Evolutionary conservation across 2,888 invertebrate genomes (phyloP), one percentile per base, ranked within the genome.

Genomic region (Oasisia sp.): DNA sequence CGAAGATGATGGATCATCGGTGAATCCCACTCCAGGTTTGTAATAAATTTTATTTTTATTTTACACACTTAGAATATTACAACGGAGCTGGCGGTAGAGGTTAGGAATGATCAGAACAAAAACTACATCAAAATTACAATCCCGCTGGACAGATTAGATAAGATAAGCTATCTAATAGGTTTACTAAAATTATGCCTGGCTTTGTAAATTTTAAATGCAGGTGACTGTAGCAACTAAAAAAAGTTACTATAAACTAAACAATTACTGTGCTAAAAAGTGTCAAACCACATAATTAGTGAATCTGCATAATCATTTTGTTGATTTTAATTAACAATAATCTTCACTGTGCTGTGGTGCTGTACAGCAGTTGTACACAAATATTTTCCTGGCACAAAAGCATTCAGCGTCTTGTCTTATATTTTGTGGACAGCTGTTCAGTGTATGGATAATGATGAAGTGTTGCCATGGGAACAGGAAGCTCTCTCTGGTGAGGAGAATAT

Each of bases 401-500:
- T 74, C 27, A 74, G n/a, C 27, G 27, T 74, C 27, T 5, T 74
- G 7, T 74, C n/a, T 74, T 19, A 19, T 74, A 74, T 74, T 19
- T 74, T 74, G 27, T 74, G 74, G 7, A 74, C n/a, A 74, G 74
- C 74, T n/a, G 19, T n/a, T 74, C 74, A 74, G 74, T 74, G 27
- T 74, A 74, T 74, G 74, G 74, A 74, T 74, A n/a, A 27, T 74
- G 74, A 74, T 74, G 74, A 74, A 74, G 74, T 74, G 74, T 74
- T 74, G 74, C 74, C 74, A 14, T 74, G 74, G 74, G 74, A 74
- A 74, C 74, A 74, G 27, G 74, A n/a, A 56, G 56, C 56, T 74
- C 74, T n/a, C n/a, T 74, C 74, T 74, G 74, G 74, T 74, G 74
- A 74, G 74, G 74, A 74, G 74, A 7, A 27, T 74, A 27, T 74